Evolutionary conservation across 2,113 vertebrate species (phyloP), one percentile per base, ranked within the genome.

Genomic region (Corynorhinus townsendii): DNA sequence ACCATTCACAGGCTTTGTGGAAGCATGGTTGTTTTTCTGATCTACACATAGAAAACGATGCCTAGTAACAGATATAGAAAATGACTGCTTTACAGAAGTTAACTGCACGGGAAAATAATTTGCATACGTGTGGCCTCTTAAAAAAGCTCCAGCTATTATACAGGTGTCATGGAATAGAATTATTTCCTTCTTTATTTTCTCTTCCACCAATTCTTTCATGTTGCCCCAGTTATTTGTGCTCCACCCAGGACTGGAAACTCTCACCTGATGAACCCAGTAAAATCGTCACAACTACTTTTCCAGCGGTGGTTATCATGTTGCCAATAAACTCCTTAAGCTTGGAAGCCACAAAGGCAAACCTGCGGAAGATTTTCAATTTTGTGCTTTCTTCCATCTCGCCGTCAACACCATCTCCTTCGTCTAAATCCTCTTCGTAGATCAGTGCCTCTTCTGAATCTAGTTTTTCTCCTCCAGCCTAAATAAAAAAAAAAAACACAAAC

Each of bases 201-300:
- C 84, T 38, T 72, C 72, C 43, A 92, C 79, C 89, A 86, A 90
- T 95, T 97, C 91, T 91, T 96, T 95, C 86, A 84, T 90, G 96
- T 94, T 40, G 97, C 81, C 43, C 84, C 0, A 64, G 22, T 86
- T 56, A 64, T 35, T 59, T 96, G 87, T 5, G 79, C 10, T 71
- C 68, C 80, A 91, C 15, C 62, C 68, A 47, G 89, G 40, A 75
- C 82, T 14, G 62, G 97, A 86, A 20, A 68, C 85, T 97, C 99
- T 98, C 97, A 99, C 99, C 99, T 97, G 99, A 99, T 94, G 99
- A 97, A 89, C 99, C 99, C 97, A 99, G 98, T 97, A 99, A 97
- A 97, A 99, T 99, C 62, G 99, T 99, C 95, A 99, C 99, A 97
- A 99, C 99, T 96, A 99, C 99, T 98, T 99, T 99, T 97, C 99